phyloP scores from a whole-genome alignment of 2,888 invertebrate genomes.

The Dusona sp. region DNA sequence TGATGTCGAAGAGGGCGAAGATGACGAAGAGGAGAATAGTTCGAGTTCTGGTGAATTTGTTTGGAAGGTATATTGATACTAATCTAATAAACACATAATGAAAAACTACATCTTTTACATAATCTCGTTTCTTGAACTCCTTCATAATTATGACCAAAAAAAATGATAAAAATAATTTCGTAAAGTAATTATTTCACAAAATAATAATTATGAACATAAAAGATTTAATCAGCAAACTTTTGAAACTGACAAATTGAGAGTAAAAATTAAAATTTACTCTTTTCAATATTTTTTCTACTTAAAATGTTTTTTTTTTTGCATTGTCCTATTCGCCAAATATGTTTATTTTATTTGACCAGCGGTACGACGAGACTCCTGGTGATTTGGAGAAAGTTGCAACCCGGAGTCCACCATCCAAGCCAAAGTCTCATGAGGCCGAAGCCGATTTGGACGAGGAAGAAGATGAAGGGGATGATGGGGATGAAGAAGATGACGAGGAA shows the following conservation, averaged over 20 bases:
- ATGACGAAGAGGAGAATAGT: constrained; percentile 87
- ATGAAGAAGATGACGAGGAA: constrained; percentile 89
- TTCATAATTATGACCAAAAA: too few species aligned
- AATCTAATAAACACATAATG: not conserved
- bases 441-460: constrained; percentile 72
- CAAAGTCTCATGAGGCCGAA: constrained; percentile 63
- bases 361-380: constrained; percentile 77
- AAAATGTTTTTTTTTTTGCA: not conserved
- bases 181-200: too few species aligned
- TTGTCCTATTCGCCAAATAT: not conserved
- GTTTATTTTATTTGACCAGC: constrained; percentile 68
- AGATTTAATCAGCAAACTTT: too few species aligned
- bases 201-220: too few species aligned
- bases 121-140: not conserved
- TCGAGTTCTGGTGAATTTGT: constrained; percentile 92
- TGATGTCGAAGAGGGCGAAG: constrained; percentile 83
- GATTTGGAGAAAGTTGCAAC: constrained; percentile 66
- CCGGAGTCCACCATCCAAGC: constrained; percentile 61
- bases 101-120: not conserved
- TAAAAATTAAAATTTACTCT: too few species aligned
- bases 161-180: too few species aligned
- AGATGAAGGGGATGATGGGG: constrained; percentile 84
- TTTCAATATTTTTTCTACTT: too few species aligned
- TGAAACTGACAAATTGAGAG: too few species aligned
- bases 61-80: constrained; percentile 88